These are phyloP conservation scores for Eristalis tenax DNA, from an alignment of 2,888 invertebrate species.

Conservation along the genomic window DNA sequence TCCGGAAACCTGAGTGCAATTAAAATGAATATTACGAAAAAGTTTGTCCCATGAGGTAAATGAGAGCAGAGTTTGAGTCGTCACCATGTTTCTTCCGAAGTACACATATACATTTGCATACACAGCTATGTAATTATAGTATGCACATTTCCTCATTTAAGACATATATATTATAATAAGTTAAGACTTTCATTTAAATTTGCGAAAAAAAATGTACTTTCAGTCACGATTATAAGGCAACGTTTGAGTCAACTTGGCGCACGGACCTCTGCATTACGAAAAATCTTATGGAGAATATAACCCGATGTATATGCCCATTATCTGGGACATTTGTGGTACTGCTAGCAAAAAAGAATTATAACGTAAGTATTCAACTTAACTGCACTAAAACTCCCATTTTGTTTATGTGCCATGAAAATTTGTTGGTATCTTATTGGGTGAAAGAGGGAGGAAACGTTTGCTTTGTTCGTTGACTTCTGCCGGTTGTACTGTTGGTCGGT, in stretches of 20 bases:
- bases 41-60: not conserved
- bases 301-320: conserved; percentile 84
- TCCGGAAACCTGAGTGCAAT: not conserved
- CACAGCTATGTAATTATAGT: not conserved
- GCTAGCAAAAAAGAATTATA: conserved; percentile 82
- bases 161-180: not conserved
- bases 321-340: conserved; percentile 86
- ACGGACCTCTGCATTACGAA: conserved; percentile 84
- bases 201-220: conserved; percentile 22
- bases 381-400: conserved; percentile 65
- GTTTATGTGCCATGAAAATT: conserved; percentile 63
- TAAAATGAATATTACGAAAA: not conserved
- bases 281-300: conserved; percentile 82
- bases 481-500: conserved; percentile 14
- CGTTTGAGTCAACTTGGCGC: conserved; percentile 84
- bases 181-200: not conserved
- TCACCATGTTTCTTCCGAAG: not conserved
- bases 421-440: conserved; percentile 44
- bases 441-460: conserved; percentile 9
- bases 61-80: not conserved
- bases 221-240: conserved; percentile 81
- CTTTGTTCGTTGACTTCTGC: conserved; percentile 43
- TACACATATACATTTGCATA: not conserved
- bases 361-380: conserved; percentile 80
- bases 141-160: not conserved